Base-by-base conservation (phyloP, 2,888 invertebrate species). In the Rhyacophila evoluta region DNA sequence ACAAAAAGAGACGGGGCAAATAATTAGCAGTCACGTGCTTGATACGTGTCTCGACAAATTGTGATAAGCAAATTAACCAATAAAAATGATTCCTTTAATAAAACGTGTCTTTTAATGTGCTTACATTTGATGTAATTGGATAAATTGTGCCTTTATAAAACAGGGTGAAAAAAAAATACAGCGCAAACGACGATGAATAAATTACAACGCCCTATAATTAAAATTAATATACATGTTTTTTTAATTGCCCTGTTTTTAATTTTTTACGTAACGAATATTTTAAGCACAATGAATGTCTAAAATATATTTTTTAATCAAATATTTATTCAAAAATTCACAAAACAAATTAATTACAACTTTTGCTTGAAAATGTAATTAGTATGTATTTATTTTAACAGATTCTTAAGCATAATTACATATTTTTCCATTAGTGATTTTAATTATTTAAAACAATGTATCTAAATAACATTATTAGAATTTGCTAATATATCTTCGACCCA, bases 11-110 rank as follows among this genome's bases (percentile, higher is more conserved):
- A 39, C 11, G 27, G 68, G 70, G 28, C 38, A 37, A n/a, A 68
- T 75, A 79, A 79, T 79, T 79, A 79, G 79, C 8, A 29, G 38
- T 29, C 79, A 77, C 79, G 79, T 76, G 70, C 76, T 76, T 74
- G 38, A 25, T 39, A 72, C 76, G 72, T 33, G 74, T 74, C 74
- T 77, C 68, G 72, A 78, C 77, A 80, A 80, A 80, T 80, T 80
- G 80, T 75, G 77, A 80, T 78, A 80, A 80, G 80, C 78, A 78
- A 80, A 80, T 80, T 78, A 78, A 74, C 72, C 78, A 78, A 80
- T 80, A 80, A 78, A 80, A 80, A 78, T 75, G 75, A 78, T 80
- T 77, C 75, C 75, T 72, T 67, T 71, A 78, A 72, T 78, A 75
- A 80, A 77, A 72, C 77, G 72, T 38, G 72, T 72, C 25, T 71